A percentile compares a stretch with the other conserved stretches of the same genome.
Evolutionary conservation across 2,888 invertebrate genomes (phyloP).

Genomic region (Polydrusus pterygomalis): DNA sequence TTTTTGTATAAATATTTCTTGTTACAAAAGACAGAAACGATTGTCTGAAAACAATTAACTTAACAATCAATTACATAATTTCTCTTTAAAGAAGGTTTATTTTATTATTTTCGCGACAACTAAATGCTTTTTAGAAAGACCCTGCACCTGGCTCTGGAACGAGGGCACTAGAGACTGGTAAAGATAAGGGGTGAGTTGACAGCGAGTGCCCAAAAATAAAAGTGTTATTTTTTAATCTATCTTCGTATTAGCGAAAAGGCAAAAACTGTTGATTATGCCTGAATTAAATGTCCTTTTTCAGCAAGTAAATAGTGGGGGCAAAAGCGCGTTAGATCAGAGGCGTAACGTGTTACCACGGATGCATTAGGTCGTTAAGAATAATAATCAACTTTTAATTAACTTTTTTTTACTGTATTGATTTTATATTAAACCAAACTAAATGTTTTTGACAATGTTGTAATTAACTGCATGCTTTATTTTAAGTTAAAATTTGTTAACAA

Average conservation of each 20-base stretch:
- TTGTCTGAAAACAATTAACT: too few species aligned
- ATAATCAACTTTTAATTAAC: not conserved
- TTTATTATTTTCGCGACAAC: slow-evolving; percentile 5
- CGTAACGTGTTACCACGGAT: slow-evolving; percentile 14
- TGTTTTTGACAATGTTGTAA: too few species aligned
- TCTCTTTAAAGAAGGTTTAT: slow-evolving; percentile 4
- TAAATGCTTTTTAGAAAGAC: slow-evolving; percentile 11
- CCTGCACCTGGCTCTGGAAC: slow-evolving; percentile 18
- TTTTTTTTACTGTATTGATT: too few species aligned
- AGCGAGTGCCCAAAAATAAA: slow-evolving; percentile 51
- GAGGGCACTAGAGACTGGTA: slow-evolving; percentile 12
- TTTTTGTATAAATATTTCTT: too few species aligned
- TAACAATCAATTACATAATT: not conserved
- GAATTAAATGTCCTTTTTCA: slow-evolving; percentile 51
- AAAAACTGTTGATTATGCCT: slow-evolving; percentile 53
- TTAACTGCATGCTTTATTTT: too few species aligned
- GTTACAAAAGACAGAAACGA: too few species aligned
- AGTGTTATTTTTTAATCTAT: slow-evolving; percentile 57
- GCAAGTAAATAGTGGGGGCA: slow-evolving; percentile 28
- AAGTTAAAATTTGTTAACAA: too few species aligned
- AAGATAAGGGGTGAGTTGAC: slow-evolving; percentile 47
- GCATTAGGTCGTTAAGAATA: not conserved
- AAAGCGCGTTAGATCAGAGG: slow-evolving; percentile 31
- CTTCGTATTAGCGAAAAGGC: slow-evolving; percentile 53
- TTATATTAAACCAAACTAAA: too few species aligned